Base-by-base conservation (phyloP, 2,113 vertebrate species). In the Puffinus mauretanicus region DNA sequence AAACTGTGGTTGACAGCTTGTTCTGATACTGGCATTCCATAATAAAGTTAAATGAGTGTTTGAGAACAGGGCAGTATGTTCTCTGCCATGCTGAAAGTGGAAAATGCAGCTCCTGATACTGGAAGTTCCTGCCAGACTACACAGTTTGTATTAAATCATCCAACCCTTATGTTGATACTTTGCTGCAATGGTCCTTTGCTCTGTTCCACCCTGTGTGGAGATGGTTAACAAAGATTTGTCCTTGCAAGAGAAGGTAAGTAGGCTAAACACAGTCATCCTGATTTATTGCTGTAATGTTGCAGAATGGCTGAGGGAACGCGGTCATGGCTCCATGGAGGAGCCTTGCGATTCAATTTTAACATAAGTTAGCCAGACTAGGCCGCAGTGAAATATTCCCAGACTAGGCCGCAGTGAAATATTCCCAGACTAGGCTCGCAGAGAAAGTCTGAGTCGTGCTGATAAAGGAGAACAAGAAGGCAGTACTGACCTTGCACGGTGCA, bases 201-300 rank as follows among this genome's bases (percentile, higher is more conserved):
- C 44, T 87, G 13, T 62, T 87, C 44, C 88, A 66, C 52, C 34
- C n/a, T 79, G 34, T 16, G 24, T 57, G 54, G 65, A 79, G 40
- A 69, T 38, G 7, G 51, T 91, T 94, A 61, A 61, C 44, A 61
- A 65, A 69, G 73, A 79, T 89, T 58, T 91, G 77, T 88, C 46
- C 42, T 82, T 87, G 75, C 18, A 24, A 72, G 58, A 73, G 62
- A 69, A 85, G 69, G 46, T 87, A 69, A 87, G 34, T 72, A 87
- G 70, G 88, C 86, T 91, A 90, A 91, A 84, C 38, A 85, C 47
- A 88, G 52, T 89, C 83, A 78, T 88, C 42, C 57, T 93, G 36
- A 82, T 94, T 94, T 94, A 94, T 89, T 97, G 46, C 44, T 83
- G 55, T n/a, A n/a, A n/a, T n/a, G n/a, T n/a, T n/a, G n/a, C n/a